Evolutionary conservation across 2,888 invertebrate genomes (phyloP).

Genomic region (Tinea pellionella): DNA sequence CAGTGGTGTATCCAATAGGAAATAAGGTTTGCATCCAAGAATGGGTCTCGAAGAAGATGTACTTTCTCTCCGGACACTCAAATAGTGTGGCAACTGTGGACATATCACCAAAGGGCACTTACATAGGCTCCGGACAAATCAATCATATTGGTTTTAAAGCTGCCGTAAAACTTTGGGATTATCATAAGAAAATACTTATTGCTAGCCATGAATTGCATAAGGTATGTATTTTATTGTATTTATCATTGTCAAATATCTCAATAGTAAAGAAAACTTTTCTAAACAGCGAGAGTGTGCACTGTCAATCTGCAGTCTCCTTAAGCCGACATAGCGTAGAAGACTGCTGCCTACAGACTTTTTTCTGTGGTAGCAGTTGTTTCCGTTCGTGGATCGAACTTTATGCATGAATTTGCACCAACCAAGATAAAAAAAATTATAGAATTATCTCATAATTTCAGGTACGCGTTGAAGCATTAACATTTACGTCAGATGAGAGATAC

Average conservation of each 20-base stretch:
- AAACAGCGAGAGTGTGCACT: too few species aligned
- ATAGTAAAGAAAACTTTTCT: too few species aligned
- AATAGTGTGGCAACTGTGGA: conserved; percentile 83
- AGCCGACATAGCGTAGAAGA: too few species aligned
- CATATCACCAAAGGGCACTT: conserved; percentile 79
- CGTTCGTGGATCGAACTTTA: too few species aligned
- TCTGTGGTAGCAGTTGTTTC: too few species aligned
- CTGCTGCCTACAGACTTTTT: too few species aligned
- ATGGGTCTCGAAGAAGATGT: conserved; percentile 76
- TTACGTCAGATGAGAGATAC: conserved; percentile 83
- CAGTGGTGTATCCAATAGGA: conserved; percentile 82
- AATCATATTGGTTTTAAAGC: conserved; percentile 93
- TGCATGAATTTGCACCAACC: too few species aligned
- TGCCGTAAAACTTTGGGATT: conserved; percentile 89
- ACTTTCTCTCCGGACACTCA: conserved; percentile 82
- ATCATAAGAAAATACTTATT: conserved; percentile 70
- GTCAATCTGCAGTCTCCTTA: too few species aligned
- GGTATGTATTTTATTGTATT: too few species aligned
- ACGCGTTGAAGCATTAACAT: conserved; percentile 85
- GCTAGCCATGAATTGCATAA: conserved; percentile 86
- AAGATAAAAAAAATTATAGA: too few species aligned
- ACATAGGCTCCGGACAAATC: conserved; percentile 89
- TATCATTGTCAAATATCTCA: too few species aligned
- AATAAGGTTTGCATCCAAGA: conserved; percentile 81
- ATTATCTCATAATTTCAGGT: conserved; percentile 58